Evolutionary conservation across 2,797 vertebrate genomes (phyloP).

Genomic region (Sparidentex hasta): DNA sequence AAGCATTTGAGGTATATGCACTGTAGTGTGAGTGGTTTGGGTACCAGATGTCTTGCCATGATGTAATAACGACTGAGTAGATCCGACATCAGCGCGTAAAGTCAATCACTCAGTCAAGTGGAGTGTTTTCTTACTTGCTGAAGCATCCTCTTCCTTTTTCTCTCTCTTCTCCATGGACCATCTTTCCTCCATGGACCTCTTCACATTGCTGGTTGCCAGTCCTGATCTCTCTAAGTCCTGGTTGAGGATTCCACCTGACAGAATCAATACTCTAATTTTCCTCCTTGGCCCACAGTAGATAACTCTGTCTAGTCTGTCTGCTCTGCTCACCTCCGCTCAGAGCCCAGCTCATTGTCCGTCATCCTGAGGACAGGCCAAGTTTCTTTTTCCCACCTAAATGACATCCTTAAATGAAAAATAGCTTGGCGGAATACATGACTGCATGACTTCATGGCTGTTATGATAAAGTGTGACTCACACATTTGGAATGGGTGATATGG

Average conservation of each 20-base stretch:
- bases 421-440: constrained; percentile 2
- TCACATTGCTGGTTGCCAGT: constrained; percentile 39
- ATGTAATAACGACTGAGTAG: neutral
- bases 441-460: constrained; percentile 22
- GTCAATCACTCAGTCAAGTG: neutral
- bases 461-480: constrained; percentile 9
- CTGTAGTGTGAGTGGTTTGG: neutral
- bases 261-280: constrained; percentile 82
- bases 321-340: constrained; percentile 27
- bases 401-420: constrained; percentile 22
- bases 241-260: constrained; percentile 73
- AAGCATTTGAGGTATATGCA: too few relatives aligned
- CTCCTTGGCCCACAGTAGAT: constrained; percentile 58
- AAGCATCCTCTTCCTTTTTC: neutral
- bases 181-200: constrained; percentile 31
- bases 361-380: constrained; percentile 57
- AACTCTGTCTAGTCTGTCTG: constrained; percentile 43
- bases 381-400: constrained; percentile 20
- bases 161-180: constrained; percentile 5
- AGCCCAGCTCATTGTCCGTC: constrained; percentile 20
- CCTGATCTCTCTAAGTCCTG: constrained; percentile 58
- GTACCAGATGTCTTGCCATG: neutral
- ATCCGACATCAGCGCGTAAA: neutral
- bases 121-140: neutral
- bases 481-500: neutral